A percentile compares a stretch with the other conserved stretches of the same genome.
Evolutionary conservation across 2,888 invertebrate species (phyloP).

Genomic region (Anticlea derivata): DNA sequence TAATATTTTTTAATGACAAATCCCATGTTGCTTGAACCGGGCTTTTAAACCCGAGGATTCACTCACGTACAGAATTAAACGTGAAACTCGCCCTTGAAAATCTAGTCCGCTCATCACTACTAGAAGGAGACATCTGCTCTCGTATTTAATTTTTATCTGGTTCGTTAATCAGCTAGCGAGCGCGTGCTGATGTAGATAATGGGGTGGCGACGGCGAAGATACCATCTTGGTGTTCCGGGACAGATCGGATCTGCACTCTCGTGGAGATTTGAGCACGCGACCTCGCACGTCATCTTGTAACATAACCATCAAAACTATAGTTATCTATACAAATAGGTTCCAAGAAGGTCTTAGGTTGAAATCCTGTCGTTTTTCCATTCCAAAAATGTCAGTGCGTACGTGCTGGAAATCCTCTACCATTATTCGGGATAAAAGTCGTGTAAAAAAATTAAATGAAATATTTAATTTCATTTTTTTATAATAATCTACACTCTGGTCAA

Average conservation of each 20-base stretch:
- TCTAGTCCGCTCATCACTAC: conserved; percentile 16
- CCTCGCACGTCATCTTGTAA: conserved; percentile 12
- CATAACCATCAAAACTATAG: conserved; percentile 5
- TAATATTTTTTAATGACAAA: no score
- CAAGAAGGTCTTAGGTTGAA: no score
- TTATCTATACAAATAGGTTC: not conserved
- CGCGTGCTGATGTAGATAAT: conserved; percentile 83
- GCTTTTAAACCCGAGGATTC: no score
- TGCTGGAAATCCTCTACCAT: no score
- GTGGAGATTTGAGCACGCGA: conserved; percentile 29
- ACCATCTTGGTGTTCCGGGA: conserved; percentile 71
- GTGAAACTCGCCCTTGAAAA: conserved; percentile 7
- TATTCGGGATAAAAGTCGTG: no score
- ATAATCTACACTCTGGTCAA: no score
- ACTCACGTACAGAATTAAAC: not conserved
- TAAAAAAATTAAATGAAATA: no score
- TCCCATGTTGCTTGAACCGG: no score
- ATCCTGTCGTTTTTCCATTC: no score
- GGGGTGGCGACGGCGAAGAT: conserved; percentile 73
- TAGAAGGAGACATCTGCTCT: conserved; percentile 71
- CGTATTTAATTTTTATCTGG: conserved; percentile 79
- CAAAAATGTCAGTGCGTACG: no score
- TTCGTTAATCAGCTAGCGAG: conserved; percentile 78
- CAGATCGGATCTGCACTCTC: conserved; percentile 64
- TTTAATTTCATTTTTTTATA: no score